Conservation (phyloP, 2,113 vertebrate species). For the Myocastor coypus region DNA sequence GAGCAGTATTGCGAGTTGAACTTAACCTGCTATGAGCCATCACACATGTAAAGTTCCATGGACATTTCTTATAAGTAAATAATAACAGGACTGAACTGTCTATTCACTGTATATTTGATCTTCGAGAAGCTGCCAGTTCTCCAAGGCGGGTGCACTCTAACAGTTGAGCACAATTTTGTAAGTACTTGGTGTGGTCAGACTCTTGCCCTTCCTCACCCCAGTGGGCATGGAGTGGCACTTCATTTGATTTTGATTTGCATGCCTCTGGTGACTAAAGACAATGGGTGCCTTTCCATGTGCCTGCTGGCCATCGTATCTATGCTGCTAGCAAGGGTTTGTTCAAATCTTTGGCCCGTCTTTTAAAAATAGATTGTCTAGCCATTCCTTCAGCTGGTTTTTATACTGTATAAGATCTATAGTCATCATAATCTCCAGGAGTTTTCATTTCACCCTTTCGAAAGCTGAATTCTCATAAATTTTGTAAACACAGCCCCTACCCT, state of each 20-base stretch:
- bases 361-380: not conserved
- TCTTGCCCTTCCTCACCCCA: not conserved
- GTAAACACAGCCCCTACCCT: not conserved
- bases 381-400: not conserved
- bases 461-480: not conserved
- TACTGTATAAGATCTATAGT: not conserved
- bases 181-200: not conserved
- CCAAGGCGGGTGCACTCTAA: not conserved
- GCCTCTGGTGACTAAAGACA: not conserved
- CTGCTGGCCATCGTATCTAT: not conserved
- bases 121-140: not conserved
- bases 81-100: not conserved
- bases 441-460: not conserved
- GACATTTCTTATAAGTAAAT: not conserved
- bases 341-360: not conserved
- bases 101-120: not conserved
- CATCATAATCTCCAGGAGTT: not conserved
- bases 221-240: rapidly evolving
- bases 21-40: not conserved
- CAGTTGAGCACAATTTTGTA: not conserved
- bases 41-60: not conserved
- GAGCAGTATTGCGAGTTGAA: not conserved
- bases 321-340: not conserved
- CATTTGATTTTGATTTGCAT: not conserved
- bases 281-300: not conserved